A percentile compares a stretch with the other conserved stretches of the same genome.
phyloP scores from a whole-genome alignment of 2,797 vertebrate genomes.

The Galagoides demidoff region DNA sequence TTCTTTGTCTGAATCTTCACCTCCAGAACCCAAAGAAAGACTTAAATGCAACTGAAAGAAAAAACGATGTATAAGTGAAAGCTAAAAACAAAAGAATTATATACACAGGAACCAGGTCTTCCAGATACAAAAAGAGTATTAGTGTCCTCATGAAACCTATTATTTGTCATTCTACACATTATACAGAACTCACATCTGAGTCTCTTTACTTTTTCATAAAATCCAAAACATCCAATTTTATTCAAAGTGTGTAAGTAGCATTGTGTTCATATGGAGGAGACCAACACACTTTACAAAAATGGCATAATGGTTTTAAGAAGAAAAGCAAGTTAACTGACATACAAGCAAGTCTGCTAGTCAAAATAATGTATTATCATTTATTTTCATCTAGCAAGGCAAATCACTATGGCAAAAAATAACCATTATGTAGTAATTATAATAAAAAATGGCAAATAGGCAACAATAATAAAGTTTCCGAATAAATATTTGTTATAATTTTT shows the following conservation, averaged over 20 bases:
- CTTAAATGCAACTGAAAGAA: slow-evolving; percentile 93
- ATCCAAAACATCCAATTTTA: slow-evolving; percentile 43
- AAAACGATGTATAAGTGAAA: slow-evolving; percentile 60
- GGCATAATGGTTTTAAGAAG: background rate
- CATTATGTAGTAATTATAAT: background rate
- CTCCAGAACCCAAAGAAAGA: slow-evolving; percentile 94
- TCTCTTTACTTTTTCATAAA: slow-evolving; percentile 11
- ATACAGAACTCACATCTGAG: background rate
- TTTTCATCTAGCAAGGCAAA: slow-evolving; percentile 48
- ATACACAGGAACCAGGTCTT: background rate
- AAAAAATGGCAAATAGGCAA: background rate
- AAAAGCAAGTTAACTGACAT: background rate
- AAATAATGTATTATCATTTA: slow-evolving; percentile 27
- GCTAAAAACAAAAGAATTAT: background rate
- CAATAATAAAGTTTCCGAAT: background rate
- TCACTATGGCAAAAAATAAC: background rate
- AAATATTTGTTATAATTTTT: background rate
- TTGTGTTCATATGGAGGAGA: background rate
- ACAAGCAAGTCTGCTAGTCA: background rate
- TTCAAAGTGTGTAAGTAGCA: background rate
- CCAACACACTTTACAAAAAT: slow-evolving; percentile 21
- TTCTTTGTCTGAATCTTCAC: slow-evolving; percentile 88
- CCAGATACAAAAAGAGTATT: background rate
- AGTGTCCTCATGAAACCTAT: background rate
- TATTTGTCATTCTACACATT: background rate